A percentile compares a stretch with the other conserved stretches of the same genome.
phyloP scores from a whole-genome alignment of 2,797 vertebrate genomes.

The Pantherophis vulpinus region DNA sequence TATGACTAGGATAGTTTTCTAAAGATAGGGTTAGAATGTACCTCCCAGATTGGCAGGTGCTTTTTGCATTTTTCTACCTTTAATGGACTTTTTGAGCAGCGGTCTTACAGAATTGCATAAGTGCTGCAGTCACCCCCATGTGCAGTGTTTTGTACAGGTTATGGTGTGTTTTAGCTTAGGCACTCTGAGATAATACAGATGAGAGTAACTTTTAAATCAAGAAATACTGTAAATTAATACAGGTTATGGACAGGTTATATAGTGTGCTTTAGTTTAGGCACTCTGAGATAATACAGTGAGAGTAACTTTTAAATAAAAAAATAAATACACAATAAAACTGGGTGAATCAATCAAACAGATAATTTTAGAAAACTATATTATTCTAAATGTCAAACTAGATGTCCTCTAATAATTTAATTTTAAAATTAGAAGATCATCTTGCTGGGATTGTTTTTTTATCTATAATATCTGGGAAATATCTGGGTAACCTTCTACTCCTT shows the following conservation, averaged over 20 bases:
- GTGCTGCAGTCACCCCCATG: not conserved
- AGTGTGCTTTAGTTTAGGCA: not conserved
- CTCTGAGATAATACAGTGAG: not conserved
- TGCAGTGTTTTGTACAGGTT: not conserved
- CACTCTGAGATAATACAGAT: not conserved
- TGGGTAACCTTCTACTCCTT: not conserved
- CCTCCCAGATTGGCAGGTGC: not conserved
- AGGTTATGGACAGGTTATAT: not conserved
- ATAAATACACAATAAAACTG: not conserved
- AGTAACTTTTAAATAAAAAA: not conserved
- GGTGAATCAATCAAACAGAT: not conserved
- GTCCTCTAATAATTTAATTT: not conserved
- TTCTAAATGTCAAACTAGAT: not conserved
- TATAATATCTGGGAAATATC: not conserved
- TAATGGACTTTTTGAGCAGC: not conserved
- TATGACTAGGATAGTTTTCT: slow-evolving; percentile 14
- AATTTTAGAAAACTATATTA: not conserved
- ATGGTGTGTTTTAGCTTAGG: not conserved
- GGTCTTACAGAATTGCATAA: not conserved
- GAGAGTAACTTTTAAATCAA: no score
- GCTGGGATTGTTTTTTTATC: not conserved
- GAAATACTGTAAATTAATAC: no score
- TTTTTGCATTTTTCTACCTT: not conserved
- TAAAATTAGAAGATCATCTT: not conserved
- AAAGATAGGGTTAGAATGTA: not conserved